These are phyloP conservation scores for Zaprionus davidi DNA, from an alignment of 1,140 invertebrate genomes.

Conservation along the genomic window DNA sequence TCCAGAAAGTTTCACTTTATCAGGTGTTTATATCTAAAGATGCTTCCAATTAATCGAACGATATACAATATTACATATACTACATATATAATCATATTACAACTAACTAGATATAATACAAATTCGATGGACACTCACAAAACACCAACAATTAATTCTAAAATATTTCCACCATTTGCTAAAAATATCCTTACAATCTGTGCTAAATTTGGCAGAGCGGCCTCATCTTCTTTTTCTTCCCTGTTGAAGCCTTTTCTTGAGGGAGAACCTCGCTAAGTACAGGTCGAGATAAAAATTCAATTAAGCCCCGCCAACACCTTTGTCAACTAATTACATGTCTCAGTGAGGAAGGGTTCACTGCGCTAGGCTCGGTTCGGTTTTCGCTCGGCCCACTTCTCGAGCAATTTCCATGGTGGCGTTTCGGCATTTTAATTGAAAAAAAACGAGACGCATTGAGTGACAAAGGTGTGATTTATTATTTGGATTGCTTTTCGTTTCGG, in stretches of 20 bases:
- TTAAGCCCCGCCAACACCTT: conserved; percentile 67
- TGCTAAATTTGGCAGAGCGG: not conserved
- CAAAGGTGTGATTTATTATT: conserved; percentile 79
- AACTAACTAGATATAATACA: too few relatives aligned
- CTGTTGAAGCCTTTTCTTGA: not conserved
- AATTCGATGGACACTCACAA: too few relatives aligned
- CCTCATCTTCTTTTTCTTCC: not conserved
- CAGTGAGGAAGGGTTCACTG: conserved; percentile 53
- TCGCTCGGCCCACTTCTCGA: not conserved
- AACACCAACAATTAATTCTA: too few relatives aligned
- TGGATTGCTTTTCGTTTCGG: conserved; percentile 66
- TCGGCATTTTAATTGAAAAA: conserved; percentile 72
- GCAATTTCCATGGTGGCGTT: conserved; percentile 58
- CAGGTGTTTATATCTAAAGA: too few relatives aligned
- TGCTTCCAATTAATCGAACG: too few relatives aligned
- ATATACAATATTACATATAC: too few relatives aligned
- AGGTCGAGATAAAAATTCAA: conserved; percentile 75
- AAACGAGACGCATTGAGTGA: conserved; percentile 64
- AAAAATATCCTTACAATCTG: not conserved
- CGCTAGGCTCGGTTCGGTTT: not conserved
- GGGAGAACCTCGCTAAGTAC: conserved; percentile 17
- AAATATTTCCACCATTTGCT: too few relatives aligned
- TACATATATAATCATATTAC: too few relatives aligned
- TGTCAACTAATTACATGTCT: conserved; percentile 77
- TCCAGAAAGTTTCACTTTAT: too few relatives aligned